These are phyloP conservation scores for Myanophis thanlyinensis DNA, from an alignment of 2,113 vertebrate genomes.

Conservation along the genomic window DNA sequence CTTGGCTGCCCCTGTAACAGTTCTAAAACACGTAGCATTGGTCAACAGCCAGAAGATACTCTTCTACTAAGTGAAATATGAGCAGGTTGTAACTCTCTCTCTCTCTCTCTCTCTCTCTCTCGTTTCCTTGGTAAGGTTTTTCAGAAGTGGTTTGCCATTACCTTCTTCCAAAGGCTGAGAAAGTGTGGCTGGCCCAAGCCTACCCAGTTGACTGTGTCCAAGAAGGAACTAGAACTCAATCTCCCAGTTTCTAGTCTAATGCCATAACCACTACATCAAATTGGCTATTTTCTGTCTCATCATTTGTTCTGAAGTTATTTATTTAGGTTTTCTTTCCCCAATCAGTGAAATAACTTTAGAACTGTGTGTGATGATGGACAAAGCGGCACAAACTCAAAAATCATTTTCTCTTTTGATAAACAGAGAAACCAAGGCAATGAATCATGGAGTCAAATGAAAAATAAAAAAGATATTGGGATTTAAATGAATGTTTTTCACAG, in stretches of 20 bases:
- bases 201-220: neutral
- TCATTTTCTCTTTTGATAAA: constrained; percentile 49
- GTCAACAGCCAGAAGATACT: constrained; percentile 23
- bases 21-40: constrained; percentile 40
- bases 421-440: constrained; percentile 53
- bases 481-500: constrained; percentile 37
- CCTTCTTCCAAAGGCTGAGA: neutral
- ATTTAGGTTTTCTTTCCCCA: constrained; percentile 25
- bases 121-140: neutral
- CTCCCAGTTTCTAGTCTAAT: neutral
- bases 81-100: neutral
- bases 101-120: too few relatives aligned
- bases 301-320: constrained; percentile 55
- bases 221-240: neutral
- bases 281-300: constrained; percentile 18
- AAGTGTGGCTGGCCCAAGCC: neutral
- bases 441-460: constrained; percentile 48
- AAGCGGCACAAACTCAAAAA: constrained; percentile 49
- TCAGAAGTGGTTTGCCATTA: neutral
- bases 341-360: constrained; percentile 39
- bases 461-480: neutral
- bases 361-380: constrained; percentile 37
- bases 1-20: constrained; percentile 33
- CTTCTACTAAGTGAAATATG: constrained; percentile 50
- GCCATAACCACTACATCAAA: neutral